phyloP scores from a whole-genome alignment of 2,888 invertebrate species.

The Andrena bucephala region DNA sequence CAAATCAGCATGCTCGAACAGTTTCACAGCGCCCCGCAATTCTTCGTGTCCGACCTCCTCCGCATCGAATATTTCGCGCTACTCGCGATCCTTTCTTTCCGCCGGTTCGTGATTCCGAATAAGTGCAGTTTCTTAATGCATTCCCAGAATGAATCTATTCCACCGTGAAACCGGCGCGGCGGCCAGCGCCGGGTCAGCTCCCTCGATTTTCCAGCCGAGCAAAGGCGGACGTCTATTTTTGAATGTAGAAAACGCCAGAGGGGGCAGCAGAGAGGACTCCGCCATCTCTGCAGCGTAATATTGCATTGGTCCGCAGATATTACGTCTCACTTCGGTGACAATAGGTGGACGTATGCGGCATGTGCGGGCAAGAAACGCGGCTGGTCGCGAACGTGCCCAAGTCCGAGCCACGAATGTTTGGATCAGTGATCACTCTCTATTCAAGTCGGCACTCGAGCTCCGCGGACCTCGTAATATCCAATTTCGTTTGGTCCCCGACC shows the following conservation, averaged over 20 bases:
- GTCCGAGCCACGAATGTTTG: slow-evolving; percentile 10
- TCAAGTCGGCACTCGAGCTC: slow-evolving; percentile 15
- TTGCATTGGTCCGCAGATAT: slow-evolving; percentile 2
- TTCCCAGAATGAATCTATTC: neutral
- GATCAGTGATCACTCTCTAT: slow-evolving; percentile 43
- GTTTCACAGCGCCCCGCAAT: neutral
- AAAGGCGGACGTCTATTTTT: slow-evolving; percentile 24
- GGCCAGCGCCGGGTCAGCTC: slow-evolving; percentile 1
- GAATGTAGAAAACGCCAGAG: neutral
- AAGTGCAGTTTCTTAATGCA: slow-evolving; percentile 5
- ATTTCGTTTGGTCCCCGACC: slow-evolving; percentile 2
- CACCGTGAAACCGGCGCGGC: neutral
- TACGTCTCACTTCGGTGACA: slow-evolving; percentile 24
- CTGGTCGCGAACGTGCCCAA: neutral
- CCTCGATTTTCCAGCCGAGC: slow-evolving; percentile 25
- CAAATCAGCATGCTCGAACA: slow-evolving; percentile 8
- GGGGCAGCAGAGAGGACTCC: neutral
- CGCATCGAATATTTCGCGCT: slow-evolving; percentile 18
- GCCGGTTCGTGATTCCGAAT: neutral
- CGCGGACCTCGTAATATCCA: slow-evolving; percentile 24
- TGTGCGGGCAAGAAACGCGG: slow-evolving; percentile 29
- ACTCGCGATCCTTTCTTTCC: neutral
- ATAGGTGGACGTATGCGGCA: slow-evolving; percentile 19
- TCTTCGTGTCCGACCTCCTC: neutral
- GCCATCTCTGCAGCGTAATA: slow-evolving; percentile 34